Base-by-base conservation (phyloP, 2,888 invertebrate genomes). In the Boloria euphrosyne region DNA sequence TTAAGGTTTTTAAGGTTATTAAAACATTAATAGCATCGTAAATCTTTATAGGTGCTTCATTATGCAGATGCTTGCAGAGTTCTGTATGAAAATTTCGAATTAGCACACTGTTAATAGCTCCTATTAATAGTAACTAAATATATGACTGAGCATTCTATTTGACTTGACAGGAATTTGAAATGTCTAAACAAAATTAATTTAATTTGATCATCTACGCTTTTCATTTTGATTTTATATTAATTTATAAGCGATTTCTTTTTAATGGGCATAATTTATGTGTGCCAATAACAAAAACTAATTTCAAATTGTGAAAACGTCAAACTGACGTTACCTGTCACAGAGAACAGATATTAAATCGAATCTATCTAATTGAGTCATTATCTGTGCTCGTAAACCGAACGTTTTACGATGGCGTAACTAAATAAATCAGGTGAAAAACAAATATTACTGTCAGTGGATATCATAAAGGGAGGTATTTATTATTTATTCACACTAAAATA, bases 351-450 rank as follows among this genome's bases (percentile, higher is more conserved):
- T 69, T 71, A 71, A 71, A 72, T 71, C 64, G 67, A 65, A 71
- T 73, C 68, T 74, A 71, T 79, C 79, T 82, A 81, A 86, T 85
- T 83, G 82, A 83, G 73, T 75, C 72, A 78, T 81, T 79, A 79
- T 76, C 71, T 71, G 67, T 60, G 72, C 71, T 76, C 75, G 76
- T 89, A 89, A 89, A 87, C 65, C 72, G 73, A 69, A 70, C 75
- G 75, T 73, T 87, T 90, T 88, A 89, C 80, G 85, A 82, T 75
- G 73, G 71, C 75, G 73, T 78, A 77, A 80, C 77, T 79, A 78
- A 75, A 84, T 89, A 88, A 89, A 89, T 90, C 88, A 89, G 84
- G 77, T 79, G 78, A 77, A 80, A 79, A 81, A 79, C 86, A 84
- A 85, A 86, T 86, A 87, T 86, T 81, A 85, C 80, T 85, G 87